A percentile compares a stretch with the other conserved stretches of the same genome.
Conservation (phyloP, 2,888 invertebrate genomes). For the Brachyopa scutellaris region DNA sequence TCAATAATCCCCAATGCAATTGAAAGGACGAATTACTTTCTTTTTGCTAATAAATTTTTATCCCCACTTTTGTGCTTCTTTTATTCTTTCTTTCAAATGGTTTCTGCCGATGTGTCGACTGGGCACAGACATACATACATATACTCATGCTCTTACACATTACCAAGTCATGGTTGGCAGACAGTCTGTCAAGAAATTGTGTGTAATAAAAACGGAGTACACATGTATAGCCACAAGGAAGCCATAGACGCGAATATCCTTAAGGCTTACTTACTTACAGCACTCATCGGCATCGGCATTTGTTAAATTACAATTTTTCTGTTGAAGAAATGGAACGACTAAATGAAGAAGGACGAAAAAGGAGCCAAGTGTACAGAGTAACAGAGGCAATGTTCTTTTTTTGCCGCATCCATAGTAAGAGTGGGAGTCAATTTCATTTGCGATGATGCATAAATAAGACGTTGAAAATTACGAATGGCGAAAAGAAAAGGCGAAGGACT, state of each 20-base stretch:
- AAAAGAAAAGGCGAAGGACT: constrained; percentile 43
- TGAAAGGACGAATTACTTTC: constrained; percentile 67
- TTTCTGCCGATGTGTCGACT: constrained; percentile 16
- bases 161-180: constrained; percentile 53
- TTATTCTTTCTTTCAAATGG: constrained; percentile 20
- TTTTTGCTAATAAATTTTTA: constrained; percentile 68
- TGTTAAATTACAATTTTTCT: constrained; percentile 71
- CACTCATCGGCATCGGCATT: constrained; percentile 70
- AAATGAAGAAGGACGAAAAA: background rate
- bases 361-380: too few species aligned
- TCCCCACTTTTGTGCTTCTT: constrained; percentile 36
- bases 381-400: constrained; percentile 18
- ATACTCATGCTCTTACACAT: too few species aligned
- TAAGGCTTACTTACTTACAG: constrained; percentile 69
- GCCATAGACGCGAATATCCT: constrained; percentile 69
- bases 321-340: constrained; percentile 30
- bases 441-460: constrained; percentile 69
- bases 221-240: constrained; percentile 55
- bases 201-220: constrained; percentile 60
- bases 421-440: constrained; percentile 68
- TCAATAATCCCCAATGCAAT: constrained; percentile 70
- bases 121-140: background rate
- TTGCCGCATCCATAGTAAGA: constrained; percentile 30
- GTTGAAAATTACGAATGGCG: constrained; percentile 24
- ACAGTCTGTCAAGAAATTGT: constrained; percentile 68